Evolutionary conservation across 2,113 vertebrate species (phyloP).

Genomic region (Prunella fulvescens): DNA sequence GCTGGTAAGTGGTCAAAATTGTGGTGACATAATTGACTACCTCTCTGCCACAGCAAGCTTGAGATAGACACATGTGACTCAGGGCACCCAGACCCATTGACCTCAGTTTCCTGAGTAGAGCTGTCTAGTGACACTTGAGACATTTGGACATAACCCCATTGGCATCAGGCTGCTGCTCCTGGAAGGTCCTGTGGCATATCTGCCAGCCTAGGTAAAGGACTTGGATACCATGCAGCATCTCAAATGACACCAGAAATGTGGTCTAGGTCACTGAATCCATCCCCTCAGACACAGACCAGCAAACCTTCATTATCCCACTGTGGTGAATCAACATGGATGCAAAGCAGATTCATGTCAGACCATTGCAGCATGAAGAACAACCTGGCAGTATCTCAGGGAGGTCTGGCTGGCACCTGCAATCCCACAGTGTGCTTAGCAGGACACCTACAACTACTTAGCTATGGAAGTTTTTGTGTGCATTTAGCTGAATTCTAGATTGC

Average conservation of each 20-base stretch:
- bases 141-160: background rate
- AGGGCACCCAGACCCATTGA: background rate
- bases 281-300: background rate
- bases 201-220: background rate
- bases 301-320: background rate
- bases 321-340: background rate
- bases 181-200: background rate
- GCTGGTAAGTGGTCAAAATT: background rate
- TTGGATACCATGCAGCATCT: background rate
- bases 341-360: background rate
- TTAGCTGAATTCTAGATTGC: background rate
- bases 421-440: background rate
- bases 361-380: accelerated
- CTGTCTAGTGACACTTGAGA: background rate
- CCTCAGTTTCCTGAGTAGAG: background rate
- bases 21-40: background rate
- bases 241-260: background rate
- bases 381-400: background rate
- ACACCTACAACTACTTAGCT: background rate
- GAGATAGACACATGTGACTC: background rate
- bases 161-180: background rate
- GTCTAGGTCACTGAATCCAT: background rate
- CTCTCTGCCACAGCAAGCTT: background rate
- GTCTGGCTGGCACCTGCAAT: background rate
- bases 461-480: background rate